Evolutionary conservation across 2,113 vertebrate species (phyloP).

Genomic region (Odontesthes bonariensis): DNA sequence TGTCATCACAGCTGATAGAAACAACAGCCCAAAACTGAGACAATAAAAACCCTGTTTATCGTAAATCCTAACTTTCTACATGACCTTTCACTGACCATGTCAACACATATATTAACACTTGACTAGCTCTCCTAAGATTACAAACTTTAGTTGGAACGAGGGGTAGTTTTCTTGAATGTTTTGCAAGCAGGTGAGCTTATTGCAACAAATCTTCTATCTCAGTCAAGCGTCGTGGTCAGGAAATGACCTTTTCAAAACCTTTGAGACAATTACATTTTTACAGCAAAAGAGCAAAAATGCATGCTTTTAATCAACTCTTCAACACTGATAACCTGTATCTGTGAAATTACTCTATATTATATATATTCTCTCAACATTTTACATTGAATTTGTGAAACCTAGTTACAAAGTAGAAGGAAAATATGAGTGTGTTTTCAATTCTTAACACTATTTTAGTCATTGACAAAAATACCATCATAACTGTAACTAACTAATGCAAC

Average conservation of each 20-base stretch:
- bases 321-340: neutral
- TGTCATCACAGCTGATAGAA: constrained; percentile 2
- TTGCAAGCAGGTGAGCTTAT: neutral
- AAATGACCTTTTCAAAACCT: constrained; percentile 29
- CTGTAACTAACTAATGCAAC: neutral
- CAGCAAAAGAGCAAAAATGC: neutral
- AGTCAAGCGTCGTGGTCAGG: neutral
- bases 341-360: neutral
- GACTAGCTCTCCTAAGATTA: constrained; percentile 13
- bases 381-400: neutral
- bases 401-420: neutral
- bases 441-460: neutral
- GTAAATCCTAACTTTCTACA: constrained; percentile 15
- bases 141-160: neutral
- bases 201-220: neutral
- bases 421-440: neutral
- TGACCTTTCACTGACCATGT: constrained; percentile 35
- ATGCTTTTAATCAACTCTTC: neutral
- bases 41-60: constrained; percentile 4
- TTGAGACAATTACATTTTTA: neutral
- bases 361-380: neutral
- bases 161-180: neutral
- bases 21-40: neutral
- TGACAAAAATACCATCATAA: neutral
- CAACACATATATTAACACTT: neutral